Conservation (phyloP, 1,140 invertebrate species). For the Asbolus verrucosus region DNA sequence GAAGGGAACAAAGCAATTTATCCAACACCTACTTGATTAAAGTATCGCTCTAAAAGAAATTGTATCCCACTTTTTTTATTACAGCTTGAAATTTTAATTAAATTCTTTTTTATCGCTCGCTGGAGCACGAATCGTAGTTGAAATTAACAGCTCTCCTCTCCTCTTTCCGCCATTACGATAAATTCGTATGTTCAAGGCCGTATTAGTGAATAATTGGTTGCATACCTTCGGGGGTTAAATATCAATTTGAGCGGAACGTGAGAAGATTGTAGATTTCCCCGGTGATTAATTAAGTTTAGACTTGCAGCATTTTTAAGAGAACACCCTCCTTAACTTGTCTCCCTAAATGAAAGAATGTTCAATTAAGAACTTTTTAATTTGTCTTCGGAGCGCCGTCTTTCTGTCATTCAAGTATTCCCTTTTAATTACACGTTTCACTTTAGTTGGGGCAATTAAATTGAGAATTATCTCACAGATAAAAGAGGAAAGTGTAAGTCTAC, state of each 20-base stretch:
- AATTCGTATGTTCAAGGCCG: constrained; percentile 11
- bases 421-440: constrained; percentile 42
- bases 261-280: not conserved
- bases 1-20: constrained; percentile 47
- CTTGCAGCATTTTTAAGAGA: constrained; percentile 23
- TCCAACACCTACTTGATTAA: constrained; percentile 45
- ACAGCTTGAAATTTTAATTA: constrained; percentile 33
- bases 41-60: constrained; percentile 45
- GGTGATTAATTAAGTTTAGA: constrained; percentile 42
- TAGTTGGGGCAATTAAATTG: constrained; percentile 13
- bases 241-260: constrained; percentile 19
- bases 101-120: constrained; percentile 16
- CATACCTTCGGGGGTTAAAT: constrained; percentile 25
- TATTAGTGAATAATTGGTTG: constrained; percentile 20
- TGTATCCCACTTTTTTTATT: constrained; percentile 40
- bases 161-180: not conserved
- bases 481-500: not conserved
- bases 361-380: constrained; percentile 46
- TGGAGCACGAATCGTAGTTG: not conserved
- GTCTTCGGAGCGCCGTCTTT: constrained; percentile 17
- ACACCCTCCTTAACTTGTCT: constrained; percentile 33
- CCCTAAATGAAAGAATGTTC: constrained; percentile 39
- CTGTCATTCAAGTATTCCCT: constrained; percentile 37
- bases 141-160: not conserved
- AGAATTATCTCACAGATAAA: constrained; percentile 24